Conservation (phyloP, 2,888 invertebrate genomes). For the Himalopsyche japonica region DNA sequence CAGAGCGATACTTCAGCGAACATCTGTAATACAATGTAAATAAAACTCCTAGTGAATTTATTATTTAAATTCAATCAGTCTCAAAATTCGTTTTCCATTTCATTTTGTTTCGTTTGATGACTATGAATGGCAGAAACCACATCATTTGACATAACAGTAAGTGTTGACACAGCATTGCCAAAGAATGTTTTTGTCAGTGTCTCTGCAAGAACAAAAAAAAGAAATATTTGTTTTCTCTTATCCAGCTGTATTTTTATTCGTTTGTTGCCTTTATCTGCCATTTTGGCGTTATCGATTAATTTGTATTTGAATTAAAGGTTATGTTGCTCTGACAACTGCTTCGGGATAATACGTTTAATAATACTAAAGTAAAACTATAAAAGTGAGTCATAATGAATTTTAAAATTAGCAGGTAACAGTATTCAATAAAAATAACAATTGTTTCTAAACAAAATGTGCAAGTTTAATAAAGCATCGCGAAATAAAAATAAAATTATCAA, state of each 20-base stretch:
- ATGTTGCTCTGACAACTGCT: background rate
- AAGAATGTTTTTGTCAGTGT: background rate
- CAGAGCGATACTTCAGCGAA: background rate
- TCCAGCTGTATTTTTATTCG: background rate
- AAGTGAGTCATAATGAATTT: too few species aligned
- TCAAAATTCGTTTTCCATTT: constrained; percentile 2
- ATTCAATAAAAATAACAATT: too few species aligned
- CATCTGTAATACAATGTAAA: background rate
- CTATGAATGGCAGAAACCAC: background rate
- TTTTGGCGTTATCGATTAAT: background rate
- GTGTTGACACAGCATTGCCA: background rate
- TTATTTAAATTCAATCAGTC: constrained; percentile 1
- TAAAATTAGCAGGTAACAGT: too few species aligned
- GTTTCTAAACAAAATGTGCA: too few species aligned
- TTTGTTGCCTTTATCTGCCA: background rate
- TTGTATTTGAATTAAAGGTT: background rate
- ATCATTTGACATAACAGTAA: constrained; percentile 1
- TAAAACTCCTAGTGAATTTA: background rate
- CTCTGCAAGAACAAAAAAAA: background rate
- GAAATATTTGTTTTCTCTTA: background rate
- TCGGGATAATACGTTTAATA: too few species aligned
- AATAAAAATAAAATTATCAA: too few species aligned
- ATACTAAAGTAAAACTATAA: too few species aligned
- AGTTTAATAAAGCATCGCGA: too few species aligned
- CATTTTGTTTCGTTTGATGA: background rate